Evolutionary conservation across 2,113 vertebrate species (phyloP).

Genomic region (Pipa parva): DNA sequence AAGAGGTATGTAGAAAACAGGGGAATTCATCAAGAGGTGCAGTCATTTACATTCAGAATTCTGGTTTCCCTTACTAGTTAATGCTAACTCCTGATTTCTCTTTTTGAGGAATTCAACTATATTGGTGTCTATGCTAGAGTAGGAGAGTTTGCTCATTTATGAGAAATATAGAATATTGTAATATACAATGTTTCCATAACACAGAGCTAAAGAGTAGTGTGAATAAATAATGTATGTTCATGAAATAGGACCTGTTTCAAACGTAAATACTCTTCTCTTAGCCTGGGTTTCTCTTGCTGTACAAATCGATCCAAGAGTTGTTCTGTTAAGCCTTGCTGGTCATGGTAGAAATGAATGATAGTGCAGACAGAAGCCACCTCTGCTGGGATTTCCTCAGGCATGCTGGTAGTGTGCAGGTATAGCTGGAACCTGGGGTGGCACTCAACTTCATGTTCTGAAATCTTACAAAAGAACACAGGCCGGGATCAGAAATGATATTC

Average conservation of each 20-base stretch:
- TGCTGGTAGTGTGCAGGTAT: not conserved
- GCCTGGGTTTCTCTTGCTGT: constrained; percentile 20
- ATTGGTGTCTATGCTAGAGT: too few species aligned
- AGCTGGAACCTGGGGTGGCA: constrained; percentile 3
- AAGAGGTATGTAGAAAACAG: too few species aligned
- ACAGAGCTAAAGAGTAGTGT: too few species aligned
- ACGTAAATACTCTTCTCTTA: constrained; percentile 21
- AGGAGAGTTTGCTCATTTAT: too few species aligned
- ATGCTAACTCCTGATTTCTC: too few species aligned
- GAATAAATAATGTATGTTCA: too few species aligned
- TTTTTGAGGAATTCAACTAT: too few species aligned
- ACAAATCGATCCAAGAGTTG: constrained; percentile 15
- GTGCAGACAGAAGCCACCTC: constrained; percentile 27
- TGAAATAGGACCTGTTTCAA: constrained; percentile 19
- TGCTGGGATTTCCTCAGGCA: constrained; percentile 19
- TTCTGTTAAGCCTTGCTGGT: not conserved
- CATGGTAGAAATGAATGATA: constrained; percentile 14
- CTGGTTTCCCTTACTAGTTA: too few species aligned
- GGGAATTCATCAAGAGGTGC: too few species aligned
- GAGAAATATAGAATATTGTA: too few species aligned
- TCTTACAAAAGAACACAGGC: not conserved
- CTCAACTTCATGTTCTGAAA: constrained; percentile 1
- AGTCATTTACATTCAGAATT: too few species aligned
- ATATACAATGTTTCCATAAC: too few species aligned
- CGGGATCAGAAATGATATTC: not conserved